Base-by-base conservation (phyloP, 2,113 vertebrate species). In the Periophthalmodon schlosseri region DNA sequence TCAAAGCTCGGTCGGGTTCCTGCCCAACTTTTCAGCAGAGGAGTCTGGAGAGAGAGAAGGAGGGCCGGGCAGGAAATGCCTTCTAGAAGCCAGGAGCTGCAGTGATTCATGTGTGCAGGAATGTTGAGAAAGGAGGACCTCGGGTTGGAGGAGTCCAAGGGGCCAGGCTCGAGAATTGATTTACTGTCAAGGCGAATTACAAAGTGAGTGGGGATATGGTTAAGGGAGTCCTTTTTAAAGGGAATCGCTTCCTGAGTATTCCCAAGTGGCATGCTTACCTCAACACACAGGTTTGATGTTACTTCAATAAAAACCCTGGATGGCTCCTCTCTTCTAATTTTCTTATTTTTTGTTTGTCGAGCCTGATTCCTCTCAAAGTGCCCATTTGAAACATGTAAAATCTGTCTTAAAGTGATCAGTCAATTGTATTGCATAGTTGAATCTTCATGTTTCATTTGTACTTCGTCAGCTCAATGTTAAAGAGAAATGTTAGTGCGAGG, bases 111-210 rank as follows among this genome's bases (percentile, higher is more conserved):
- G 95, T 96, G 93, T 88, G 93, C 89, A 94, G 94, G 96, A 96
- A 97, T 96, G 95, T 89, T 82, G 92, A 91, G 91, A 91, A 90
- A 93, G 90, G 90, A 93, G 90, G 84, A 87, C 88, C 86, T 88
- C 68, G 82, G 84, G 86, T 91, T 90, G 87, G 86, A 91, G 81
- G 89, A 93, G 93, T 96, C 95, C 93, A 93, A 95, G 96, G 95
- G 94, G 92, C 95, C 94, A 93, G 94, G 94, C 95, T 93, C 93
- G 92, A 96, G 95, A 96, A 96, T 95, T 97, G 95, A 97, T 97
- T 97, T 96, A 97, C 96, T 96, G 96, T 95, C 94, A 94, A 94
- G 95, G 94, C 94, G 95, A 96, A 96, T 96, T 96, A 95, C 95
- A 96, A 95, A 94, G 91, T 84, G 84, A 96, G 91, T 89, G 93